Percentiles rank a stretch among this genome's conserved stretches.
Conservation (phyloP, 2,113 vertebrate species). For the Melanerpes formicivorus region DNA sequence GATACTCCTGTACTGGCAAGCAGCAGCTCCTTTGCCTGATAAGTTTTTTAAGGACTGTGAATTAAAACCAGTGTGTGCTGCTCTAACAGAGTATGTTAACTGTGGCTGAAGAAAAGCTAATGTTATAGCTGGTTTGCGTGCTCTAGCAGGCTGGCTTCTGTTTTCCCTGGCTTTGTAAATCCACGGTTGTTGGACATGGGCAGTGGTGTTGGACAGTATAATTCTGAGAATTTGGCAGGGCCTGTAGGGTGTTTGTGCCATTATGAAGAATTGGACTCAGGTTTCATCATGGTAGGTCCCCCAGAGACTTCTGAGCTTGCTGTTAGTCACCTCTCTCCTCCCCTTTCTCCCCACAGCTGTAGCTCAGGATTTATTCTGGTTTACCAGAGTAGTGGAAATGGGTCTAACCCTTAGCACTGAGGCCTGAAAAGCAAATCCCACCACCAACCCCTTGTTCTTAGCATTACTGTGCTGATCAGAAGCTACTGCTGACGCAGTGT, state of each 20-base stretch:
- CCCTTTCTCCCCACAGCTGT: not conserved
- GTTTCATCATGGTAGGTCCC: not conserved
- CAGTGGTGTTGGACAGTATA: not conserved
- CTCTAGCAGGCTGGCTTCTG: not conserved
- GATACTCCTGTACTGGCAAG: fast-evolving
- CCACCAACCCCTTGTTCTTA: not conserved
- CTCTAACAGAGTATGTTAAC: not conserved
- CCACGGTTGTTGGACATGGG: not conserved
- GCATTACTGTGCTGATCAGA: not conserved
- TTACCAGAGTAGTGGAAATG: not conserved
- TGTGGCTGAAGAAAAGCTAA: not conserved
- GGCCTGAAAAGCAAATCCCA: not conserved
- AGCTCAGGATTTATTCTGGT: not conserved
- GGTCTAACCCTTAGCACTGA: not conserved
- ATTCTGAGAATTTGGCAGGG: not conserved
- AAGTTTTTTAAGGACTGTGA: not conserved
- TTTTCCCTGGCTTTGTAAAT: not conserved
- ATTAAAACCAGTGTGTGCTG: fast-evolving
- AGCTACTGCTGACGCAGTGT: not conserved
- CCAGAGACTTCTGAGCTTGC: not conserved
- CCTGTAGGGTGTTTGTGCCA: not conserved
- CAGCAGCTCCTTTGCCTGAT: not conserved
- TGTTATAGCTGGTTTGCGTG: not conserved
- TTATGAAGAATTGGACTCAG: not conserved
- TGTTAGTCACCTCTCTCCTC: not conserved